Conservation (phyloP, 2,888 invertebrate species). For the Melitaea athalia region DNA sequence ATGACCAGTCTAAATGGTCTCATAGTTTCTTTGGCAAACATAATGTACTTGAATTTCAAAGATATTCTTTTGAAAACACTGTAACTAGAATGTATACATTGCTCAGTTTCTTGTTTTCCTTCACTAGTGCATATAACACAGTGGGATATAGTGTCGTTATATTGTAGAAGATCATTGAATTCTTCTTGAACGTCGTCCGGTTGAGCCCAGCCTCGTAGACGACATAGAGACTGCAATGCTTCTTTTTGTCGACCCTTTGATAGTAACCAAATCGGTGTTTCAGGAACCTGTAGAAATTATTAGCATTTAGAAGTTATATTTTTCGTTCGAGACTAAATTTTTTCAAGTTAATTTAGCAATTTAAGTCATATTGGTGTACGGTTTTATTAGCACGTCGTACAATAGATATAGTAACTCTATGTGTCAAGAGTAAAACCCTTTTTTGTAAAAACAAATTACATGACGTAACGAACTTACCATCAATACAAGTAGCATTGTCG, state of each 20-base stretch:
- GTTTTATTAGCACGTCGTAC: too few relatives aligned
- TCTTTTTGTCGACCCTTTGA: constrained; percentile 80
- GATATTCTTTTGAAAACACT: constrained; percentile 54
- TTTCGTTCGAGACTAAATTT: too few relatives aligned
- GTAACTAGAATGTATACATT: constrained; percentile 57
- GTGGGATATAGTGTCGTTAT: constrained; percentile 63
- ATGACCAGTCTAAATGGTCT: constrained; percentile 78
- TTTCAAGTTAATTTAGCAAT: too few relatives aligned
- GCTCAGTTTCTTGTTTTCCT: constrained; percentile 45
- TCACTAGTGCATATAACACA: constrained; percentile 66
- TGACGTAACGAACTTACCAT: constrained; percentile 61
- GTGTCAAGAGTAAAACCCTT: too few relatives aligned
- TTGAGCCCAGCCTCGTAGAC: constrained; percentile 80
- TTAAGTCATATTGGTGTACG: too few relatives aligned
- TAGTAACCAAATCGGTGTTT: constrained; percentile 83
- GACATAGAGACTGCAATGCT: constrained; percentile 77
- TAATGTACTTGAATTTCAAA: constrained; percentile 60
- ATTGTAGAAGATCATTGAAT: constrained; percentile 71
- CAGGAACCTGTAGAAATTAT: constrained; percentile 72
- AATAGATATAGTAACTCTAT: too few relatives aligned
- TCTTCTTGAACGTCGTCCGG: constrained; percentile 78
- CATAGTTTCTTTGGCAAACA: constrained; percentile 77
- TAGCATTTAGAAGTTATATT: too few relatives aligned
- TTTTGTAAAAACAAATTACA: not conserved
- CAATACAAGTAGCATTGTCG: constrained; percentile 76